Evolutionary conservation across 2,797 vertebrate genomes (phyloP).

Genomic region (Apogon talboti): DNA sequence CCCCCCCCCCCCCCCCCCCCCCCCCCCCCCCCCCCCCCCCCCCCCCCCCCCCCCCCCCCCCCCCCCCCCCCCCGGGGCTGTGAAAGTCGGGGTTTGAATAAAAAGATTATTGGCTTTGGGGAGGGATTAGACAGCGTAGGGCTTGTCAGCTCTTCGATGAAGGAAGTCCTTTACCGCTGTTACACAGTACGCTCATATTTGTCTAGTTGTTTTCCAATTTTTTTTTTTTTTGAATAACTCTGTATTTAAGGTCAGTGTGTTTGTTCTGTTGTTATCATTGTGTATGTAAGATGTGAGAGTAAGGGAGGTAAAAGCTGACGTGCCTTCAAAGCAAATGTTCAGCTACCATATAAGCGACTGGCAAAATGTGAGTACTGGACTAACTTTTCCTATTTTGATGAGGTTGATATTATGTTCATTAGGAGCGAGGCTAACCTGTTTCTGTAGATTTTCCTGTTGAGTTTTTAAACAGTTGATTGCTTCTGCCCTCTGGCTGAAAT

Average conservation of each 20-base stretch:
- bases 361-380: conserved; percentile 81
- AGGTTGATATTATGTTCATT: conserved; percentile 70
- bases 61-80: too few relatives aligned
- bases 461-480: conserved; percentile 72
- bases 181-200: conserved; percentile 74
- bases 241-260: conserved; percentile 84
- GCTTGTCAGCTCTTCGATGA: conserved; percentile 73
- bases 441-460: conserved; percentile 70
- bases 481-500: conserved; percentile 71
- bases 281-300: conserved; percentile 74
- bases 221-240: conserved; percentile 68
- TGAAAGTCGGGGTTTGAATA: conserved; percentile 19
- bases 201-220: conserved; percentile 78
- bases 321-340: conserved; percentile 77
- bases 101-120: conserved; percentile 51
- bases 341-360: conserved; percentile 77
- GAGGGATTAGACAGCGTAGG: conserved; percentile 48
- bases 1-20: too few relatives aligned
- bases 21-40: too few relatives aligned
- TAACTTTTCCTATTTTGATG: conserved; percentile 75
- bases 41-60: too few relatives aligned
- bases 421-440: conserved; percentile 77
- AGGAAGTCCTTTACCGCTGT: conserved; percentile 81
- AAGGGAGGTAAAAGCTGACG: conserved; percentile 71
- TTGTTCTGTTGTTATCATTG: conserved; percentile 77